These are phyloP conservation scores for Nesogale talazaci DNA, from an alignment of 2,113 vertebrate genomes.

Conservation along the genomic window DNA sequence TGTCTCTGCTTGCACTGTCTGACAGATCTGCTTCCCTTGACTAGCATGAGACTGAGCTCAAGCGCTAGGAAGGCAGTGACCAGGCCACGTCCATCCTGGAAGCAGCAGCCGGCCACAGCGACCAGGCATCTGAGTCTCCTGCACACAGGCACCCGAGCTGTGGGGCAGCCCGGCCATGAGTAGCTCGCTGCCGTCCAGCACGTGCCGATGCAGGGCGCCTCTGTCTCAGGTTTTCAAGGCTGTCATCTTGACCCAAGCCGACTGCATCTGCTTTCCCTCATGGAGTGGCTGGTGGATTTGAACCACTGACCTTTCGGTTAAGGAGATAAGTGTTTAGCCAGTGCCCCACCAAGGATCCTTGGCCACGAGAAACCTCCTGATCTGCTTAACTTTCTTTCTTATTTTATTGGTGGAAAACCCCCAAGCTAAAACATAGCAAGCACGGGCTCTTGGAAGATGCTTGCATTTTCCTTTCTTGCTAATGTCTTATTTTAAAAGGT, in stretches of 20 bases:
- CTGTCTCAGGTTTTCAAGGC: not conserved
- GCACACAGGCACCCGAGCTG: not conserved
- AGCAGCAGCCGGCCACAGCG: not conserved
- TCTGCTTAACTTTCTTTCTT: not conserved
- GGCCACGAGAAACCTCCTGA: not conserved
- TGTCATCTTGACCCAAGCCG: not conserved
- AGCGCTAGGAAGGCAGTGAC: not conserved
- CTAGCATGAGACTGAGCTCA: not conserved
- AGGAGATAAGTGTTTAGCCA: not conserved
- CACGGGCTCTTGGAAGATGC: not conserved
- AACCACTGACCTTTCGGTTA: not conserved
- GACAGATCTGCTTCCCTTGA: no score
- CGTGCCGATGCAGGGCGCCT: not conserved
- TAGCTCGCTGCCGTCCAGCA: not conserved
- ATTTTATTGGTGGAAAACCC: not conserved
- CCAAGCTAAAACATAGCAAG: not conserved
- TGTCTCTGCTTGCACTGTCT: not conserved
- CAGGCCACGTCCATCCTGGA: not conserved
- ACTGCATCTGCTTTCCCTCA: not conserved
- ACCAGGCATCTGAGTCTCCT: not conserved
- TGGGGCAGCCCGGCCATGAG: not conserved
- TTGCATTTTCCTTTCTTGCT: not conserved
- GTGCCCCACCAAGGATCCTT: not conserved
- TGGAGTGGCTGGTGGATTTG: not conserved
- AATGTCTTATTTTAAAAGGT: not conserved